Percentiles rank a stretch among this genome's conserved stretches.
These are phyloP conservation scores for Diloba caeruleocephala DNA, from an alignment of 2,888 invertebrate species.

Conservation along the genomic window DNA sequence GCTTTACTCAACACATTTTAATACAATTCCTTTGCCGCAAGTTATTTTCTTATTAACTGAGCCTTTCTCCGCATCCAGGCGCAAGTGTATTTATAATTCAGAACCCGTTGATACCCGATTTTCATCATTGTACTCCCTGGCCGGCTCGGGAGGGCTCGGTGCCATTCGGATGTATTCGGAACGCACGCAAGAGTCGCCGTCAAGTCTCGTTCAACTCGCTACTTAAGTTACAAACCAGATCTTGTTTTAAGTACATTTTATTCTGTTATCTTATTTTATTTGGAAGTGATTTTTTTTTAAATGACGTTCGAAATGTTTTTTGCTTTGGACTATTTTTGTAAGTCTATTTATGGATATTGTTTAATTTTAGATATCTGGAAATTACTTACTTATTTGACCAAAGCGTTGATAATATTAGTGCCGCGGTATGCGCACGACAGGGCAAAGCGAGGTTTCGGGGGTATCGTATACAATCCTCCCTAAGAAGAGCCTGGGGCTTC, in stretches of 20 bases:
- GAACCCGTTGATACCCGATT: conserved; percentile 44
- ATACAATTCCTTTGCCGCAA: too few species aligned
- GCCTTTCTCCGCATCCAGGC: conserved; percentile 30
- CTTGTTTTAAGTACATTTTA: conserved; percentile 44
- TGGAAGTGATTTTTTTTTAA: conserved; percentile 21
- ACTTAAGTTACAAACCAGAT: conserved; percentile 53
- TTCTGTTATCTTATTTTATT: conserved; percentile 34
- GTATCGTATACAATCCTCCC: too few species aligned
- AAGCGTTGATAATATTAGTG: too few species aligned
- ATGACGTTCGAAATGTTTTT: conserved; percentile 16
- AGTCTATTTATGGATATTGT: conserved; percentile 25
- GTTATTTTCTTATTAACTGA: conserved; percentile 4
- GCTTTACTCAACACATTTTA: too few species aligned
- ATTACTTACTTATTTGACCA: too few species aligned
- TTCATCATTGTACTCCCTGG: conserved; percentile 41
- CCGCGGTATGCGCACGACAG: too few species aligned
- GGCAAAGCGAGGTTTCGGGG: too few species aligned
- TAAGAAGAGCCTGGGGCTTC: too few species aligned
- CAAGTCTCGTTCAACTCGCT: conserved; percentile 52
- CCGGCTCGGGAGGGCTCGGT: conserved; percentile 28
- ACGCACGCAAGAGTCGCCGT: conserved; percentile 51
- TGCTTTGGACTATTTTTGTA: conserved; percentile 22
- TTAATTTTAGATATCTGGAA: not conserved
- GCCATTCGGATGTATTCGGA: conserved; percentile 25
- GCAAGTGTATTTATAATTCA: conserved; percentile 25